Evolutionary conservation across 1,140 invertebrate species (phyloP).

Genomic region (Conopomorpha cramerella): DNA sequence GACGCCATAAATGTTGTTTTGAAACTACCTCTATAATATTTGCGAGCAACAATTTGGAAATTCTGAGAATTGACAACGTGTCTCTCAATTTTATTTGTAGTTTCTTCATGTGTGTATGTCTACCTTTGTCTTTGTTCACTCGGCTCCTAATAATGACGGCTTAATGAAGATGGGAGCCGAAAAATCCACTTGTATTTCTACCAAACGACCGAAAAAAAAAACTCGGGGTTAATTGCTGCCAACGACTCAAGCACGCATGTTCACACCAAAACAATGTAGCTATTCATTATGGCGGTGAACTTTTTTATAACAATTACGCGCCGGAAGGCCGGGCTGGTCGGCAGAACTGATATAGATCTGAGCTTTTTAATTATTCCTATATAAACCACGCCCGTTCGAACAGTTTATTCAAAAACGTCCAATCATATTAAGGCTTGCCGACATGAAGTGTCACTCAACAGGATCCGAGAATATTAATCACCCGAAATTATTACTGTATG

Average conservation of each 20-base stretch:
- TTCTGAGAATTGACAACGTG: too few species aligned
- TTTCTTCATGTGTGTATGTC: too few species aligned
- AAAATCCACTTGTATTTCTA: too few species aligned
- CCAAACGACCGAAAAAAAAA: too few species aligned
- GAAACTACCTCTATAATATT: too few species aligned
- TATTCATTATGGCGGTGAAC: constrained; percentile 15
- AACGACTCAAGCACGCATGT: constrained; percentile 12
- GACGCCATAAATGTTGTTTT: too few species aligned
- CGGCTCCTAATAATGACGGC: too few species aligned
- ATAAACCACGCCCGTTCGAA: constrained; percentile 36
- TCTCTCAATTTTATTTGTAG: too few species aligned
- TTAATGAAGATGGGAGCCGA: too few species aligned
- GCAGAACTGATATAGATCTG: constrained; percentile 42
- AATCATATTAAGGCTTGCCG: constrained; percentile 39
- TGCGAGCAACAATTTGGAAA: too few species aligned
- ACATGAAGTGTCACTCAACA: constrained; percentile 32
- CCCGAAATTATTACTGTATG: constrained; percentile 26
- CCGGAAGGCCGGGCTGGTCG: constrained; percentile 41
- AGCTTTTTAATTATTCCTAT: constrained; percentile 49
- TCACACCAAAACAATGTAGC: constrained; percentile 28
- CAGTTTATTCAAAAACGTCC: constrained; percentile 49
- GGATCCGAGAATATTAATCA: constrained; percentile 33
- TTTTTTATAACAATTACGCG: constrained; percentile 22
- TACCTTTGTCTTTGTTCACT: too few species aligned
- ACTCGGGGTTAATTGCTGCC: neutral